Conservation (phyloP, 2,888 invertebrate species). For the Exephanes ischioxanthus region DNA sequence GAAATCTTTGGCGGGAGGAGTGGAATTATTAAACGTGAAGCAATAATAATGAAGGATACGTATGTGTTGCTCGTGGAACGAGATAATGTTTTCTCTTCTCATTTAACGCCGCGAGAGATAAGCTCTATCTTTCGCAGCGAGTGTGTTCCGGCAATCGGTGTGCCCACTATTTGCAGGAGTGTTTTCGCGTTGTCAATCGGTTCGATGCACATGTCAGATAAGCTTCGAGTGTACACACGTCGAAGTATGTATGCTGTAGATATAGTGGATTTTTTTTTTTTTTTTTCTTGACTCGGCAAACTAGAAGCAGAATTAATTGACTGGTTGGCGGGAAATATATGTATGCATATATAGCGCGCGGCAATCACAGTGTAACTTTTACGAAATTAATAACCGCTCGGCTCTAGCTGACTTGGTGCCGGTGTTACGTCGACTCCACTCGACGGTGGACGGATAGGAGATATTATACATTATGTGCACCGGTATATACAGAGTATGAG, state of each 20-base stretch:
- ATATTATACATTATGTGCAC: conserved; percentile 48
- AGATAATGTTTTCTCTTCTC: conserved; percentile 38
- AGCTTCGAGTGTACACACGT: conserved; percentile 48
- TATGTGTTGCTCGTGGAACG: conserved; percentile 5
- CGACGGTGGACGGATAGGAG: conserved; percentile 51
- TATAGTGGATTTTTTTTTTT: conserved; percentile 31
- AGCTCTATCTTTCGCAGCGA: conserved; percentile 25
- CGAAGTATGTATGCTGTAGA: conserved; percentile 20
- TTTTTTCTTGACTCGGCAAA: conserved; percentile 27
- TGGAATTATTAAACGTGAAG: conserved; percentile 49
- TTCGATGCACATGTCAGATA: conserved; percentile 68
- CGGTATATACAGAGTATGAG: conserved; percentile 61
- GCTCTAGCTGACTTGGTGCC: conserved; percentile 17
- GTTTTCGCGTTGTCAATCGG: conserved; percentile 68
- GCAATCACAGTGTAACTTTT: conserved; percentile 65
- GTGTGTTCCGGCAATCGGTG: background rate
- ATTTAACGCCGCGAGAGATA: conserved; percentile 39
- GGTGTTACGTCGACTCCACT: conserved; percentile 53
- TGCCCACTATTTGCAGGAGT: conserved; percentile 56
- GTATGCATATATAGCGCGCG: conserved; percentile 8
- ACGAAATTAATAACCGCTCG: conserved; percentile 63
- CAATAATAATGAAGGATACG: conserved; percentile 40
- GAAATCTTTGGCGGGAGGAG: conserved; percentile 38
- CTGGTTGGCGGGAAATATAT: conserved; percentile 29
- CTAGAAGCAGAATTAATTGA: conserved; percentile 63